Evolutionary conservation across 2,113 vertebrate species (phyloP).

Genomic region (Apteryx owenii): DNA sequence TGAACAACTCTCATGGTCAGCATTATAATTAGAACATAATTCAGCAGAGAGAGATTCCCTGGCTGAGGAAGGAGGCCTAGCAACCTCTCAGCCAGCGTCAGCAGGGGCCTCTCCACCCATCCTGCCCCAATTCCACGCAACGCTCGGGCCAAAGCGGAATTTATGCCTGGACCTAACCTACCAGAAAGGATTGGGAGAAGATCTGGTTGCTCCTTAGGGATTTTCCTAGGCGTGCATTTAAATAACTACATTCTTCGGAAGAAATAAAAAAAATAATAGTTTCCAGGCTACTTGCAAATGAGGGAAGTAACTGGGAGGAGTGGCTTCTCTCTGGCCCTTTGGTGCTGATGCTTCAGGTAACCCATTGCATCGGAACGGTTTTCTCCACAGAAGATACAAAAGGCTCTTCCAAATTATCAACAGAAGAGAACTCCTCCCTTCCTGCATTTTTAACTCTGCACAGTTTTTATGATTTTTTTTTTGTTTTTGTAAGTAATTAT

Average conservation of each 20-base stretch:
- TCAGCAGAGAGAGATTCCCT: neutral
- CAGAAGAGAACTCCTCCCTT: neutral
- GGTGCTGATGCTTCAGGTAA: neutral
- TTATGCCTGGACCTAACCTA: neutral
- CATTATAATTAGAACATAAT: neutral
- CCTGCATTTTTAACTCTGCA: neutral
- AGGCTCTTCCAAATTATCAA: neutral
- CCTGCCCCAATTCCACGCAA: neutral
- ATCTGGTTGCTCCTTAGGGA: neutral
- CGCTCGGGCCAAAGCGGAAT: neutral
- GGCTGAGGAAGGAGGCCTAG: neutral
- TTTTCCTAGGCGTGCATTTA: neutral
- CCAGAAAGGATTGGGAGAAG: neutral
- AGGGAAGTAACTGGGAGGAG: neutral
- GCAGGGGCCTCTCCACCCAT: fast-evolving
- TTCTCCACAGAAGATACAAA: conserved; percentile 4
- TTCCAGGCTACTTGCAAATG: conserved; percentile 48
- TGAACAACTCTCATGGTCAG: neutral
- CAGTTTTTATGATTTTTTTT: neutral
- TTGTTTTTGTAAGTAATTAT: neutral
- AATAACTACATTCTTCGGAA: conserved; percentile 1
- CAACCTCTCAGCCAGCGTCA: fast-evolving
- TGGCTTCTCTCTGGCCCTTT: conserved; percentile 6
- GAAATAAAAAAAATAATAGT: neutral
- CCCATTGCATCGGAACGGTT: neutral